Base-by-base conservation (phyloP, 1,140 invertebrate genomes). In the Lasioglossum albipes region DNA sequence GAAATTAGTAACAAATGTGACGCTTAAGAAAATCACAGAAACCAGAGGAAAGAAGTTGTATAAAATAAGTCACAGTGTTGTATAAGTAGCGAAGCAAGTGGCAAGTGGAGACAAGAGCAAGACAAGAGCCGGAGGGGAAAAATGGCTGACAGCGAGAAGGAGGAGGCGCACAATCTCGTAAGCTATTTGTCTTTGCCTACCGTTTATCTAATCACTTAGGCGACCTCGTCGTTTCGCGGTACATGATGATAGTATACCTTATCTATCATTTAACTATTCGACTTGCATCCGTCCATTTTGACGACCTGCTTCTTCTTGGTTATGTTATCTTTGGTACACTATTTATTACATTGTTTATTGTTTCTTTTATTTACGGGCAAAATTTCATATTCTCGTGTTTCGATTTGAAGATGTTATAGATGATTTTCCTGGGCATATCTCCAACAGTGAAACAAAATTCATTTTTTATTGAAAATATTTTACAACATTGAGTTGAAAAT, bases 91-190 rank as follows among this genome's bases (percentile, higher is more conserved):
- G 82, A 78, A 84, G 62, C 36, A 82, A 64, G 22, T 54, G 18
- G 42, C 57, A n/a, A n/a, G n/a, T n/a, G n/a, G n/a, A n/a, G n/a
- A n/a, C n/a, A n/a, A n/a, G n/a, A n/a, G n/a, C n/a, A n/a, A n/a
- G 70, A 7, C 52, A 72, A 10, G 27, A 73, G 49, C 59, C 69
- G 36, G 20, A 59, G 66, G 49, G 64, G 67, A 84, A 94, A 94
- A 93, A 97, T 97, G 96, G 96, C 96, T 84, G 97, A 97, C 91
- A 95, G 95, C 92, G 97, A 97, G 93, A 97, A 96, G 93, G 96
- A 97, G 94, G 97, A 97, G 93, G 96, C 96, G 82, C 94, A 95
- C 89, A 97, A 97, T 95, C 94, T 97, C 94, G 97, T 97, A 95
- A 95, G 94, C 91, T 92, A 90, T 87, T 91, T 87, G 87, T 83